These are phyloP conservation scores for Denticeps clupeoides DNA, from an alignment of 2,797 vertebrate genomes.

Conservation along the genomic window DNA sequence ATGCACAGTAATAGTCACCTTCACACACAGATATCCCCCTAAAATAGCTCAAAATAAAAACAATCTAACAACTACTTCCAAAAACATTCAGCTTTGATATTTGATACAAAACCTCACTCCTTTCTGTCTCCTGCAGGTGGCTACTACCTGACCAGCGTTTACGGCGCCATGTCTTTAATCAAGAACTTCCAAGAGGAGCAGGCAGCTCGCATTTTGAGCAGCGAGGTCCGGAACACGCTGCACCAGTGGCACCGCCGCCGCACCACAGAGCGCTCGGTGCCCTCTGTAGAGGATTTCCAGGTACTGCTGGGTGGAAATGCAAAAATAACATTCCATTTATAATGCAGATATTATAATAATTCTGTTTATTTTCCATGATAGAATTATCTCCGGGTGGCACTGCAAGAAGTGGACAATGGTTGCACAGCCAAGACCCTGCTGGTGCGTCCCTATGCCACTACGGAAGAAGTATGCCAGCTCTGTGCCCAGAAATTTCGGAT, in stretches of 20 bases:
- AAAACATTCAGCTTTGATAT: too few relatives aligned
- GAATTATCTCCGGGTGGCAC: constrained; percentile 86
- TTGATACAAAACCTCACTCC: background rate
- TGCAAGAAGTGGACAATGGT: constrained; percentile 74
- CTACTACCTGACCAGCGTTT: constrained; percentile 88
- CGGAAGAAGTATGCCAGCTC: constrained; percentile 77
- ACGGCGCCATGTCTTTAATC: constrained; percentile 83
- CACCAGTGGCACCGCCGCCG: constrained; percentile 85
- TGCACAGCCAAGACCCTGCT: constrained; percentile 84
- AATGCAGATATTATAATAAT: too few relatives aligned
- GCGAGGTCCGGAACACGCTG: constrained; percentile 74
- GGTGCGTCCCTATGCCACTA: constrained; percentile 71
- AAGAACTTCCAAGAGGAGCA: constrained; percentile 88
- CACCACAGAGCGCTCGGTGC: constrained; percentile 67
- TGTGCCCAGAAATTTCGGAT: constrained; percentile 81
- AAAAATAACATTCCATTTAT: too few relatives aligned
- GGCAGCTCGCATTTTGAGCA: constrained; percentile 71
- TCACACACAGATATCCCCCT: too few relatives aligned
- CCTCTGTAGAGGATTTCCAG: constrained; percentile 88
- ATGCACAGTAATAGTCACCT: too few relatives aligned
- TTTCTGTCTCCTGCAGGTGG: constrained; percentile 59
- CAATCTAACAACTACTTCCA: too few relatives aligned
- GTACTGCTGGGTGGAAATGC: too few relatives aligned
- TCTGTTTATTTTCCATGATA: constrained; percentile 33
- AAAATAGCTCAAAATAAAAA: too few relatives aligned